These are phyloP conservation scores for Subanguina moxae DNA, from an alignment of 1,140 invertebrate species.

Conservation along the genomic window DNA sequence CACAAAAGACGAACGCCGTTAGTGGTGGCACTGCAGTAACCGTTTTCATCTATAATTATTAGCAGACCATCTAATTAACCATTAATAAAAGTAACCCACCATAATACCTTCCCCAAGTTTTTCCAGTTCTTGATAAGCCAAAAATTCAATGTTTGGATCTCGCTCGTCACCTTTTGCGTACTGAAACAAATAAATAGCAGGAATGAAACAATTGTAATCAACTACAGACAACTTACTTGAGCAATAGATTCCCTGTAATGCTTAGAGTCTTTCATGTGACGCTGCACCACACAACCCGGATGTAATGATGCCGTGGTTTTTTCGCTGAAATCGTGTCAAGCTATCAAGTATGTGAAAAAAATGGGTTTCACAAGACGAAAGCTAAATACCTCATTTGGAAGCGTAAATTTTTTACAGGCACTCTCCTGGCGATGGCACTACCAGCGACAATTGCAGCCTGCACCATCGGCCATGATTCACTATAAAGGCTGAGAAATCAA, in stretches of 20 bases:
- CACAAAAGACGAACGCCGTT: slow-evolving; percentile 47
- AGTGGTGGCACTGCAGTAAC: slow-evolving; percentile 52
- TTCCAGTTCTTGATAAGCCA: slow-evolving; percentile 49
- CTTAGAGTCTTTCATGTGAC: background rate
- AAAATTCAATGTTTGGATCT: slow-evolving; percentile 45
- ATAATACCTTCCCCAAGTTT: slow-evolving; percentile 49
- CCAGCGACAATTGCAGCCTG: slow-evolving; percentile 57
- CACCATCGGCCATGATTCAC: slow-evolving; percentile 53
- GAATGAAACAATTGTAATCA: background rate
- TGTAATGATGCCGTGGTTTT: background rate
- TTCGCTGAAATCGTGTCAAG: no score
- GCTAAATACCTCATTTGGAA: slow-evolving; percentile 38
- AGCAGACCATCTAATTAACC: background rate
- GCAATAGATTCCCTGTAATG: background rate
- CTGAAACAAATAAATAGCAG: slow-evolving; percentile 17
- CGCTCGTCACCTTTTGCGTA: slow-evolving; percentile 27
- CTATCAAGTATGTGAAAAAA: no score
- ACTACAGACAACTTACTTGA: background rate
- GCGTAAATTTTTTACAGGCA: slow-evolving; percentile 32
- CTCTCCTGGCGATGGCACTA: slow-evolving; percentile 52
- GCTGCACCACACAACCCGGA: background rate
- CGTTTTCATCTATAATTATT: slow-evolving; percentile 22
- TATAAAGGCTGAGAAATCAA: slow-evolving; percentile 7
- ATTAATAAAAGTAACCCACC: slow-evolving; percentile 22
- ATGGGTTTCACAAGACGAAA: no score